Base-by-base conservation (phyloP, 2,797 vertebrate species). In the Remorina albescens region DNA sequence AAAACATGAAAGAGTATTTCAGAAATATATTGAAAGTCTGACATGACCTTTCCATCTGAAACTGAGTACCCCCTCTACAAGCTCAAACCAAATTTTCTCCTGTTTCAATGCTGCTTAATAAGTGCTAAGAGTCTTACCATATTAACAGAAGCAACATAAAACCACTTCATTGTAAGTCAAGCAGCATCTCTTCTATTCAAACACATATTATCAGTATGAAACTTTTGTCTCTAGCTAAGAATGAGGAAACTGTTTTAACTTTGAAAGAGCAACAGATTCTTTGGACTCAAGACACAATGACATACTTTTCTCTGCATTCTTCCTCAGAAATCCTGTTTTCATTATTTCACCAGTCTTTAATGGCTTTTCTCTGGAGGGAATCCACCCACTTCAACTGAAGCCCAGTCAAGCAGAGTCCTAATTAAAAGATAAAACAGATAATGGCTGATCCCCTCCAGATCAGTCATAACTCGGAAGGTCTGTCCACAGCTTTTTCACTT, bases 341-440 rank as follows among this genome's bases (percentile, higher is more conserved):
- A 25, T 67, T 67, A 62, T 44, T 50, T 26, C 60, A 28, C 39
- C 13, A 18, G 18, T 55, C 32, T 47, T 30, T 37, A 37, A 50
- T 55, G 28, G 0, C 51, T 81, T 66, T 75, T 39, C 64, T 81
- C 49, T 68, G 16, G 16, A 68, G 34, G 58, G 11, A 75, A 74
- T 53, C 18, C 5, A 34, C 47, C 59, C 42, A 39, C 46, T 53
- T 71, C 56, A 28, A 78, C 60, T 64, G 67, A 72, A 64, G 71
- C 18, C 15, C 36, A 18, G 15, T 59, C 30, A 26, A 25, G 37
- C 8, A 0, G 46, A 75, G 47, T 58, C 30, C 63, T 71, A 74
- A 81, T 81, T 74, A 64, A 51, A 44, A 69, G 47, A 81, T 81
- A 46, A 77, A 75, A 83, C 53, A 74, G 50, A 74, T 71, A 47